These are phyloP conservation scores for Phoenoteleia sp. DNA, from an alignment of 2,888 invertebrate species.

Conservation along the genomic window DNA sequence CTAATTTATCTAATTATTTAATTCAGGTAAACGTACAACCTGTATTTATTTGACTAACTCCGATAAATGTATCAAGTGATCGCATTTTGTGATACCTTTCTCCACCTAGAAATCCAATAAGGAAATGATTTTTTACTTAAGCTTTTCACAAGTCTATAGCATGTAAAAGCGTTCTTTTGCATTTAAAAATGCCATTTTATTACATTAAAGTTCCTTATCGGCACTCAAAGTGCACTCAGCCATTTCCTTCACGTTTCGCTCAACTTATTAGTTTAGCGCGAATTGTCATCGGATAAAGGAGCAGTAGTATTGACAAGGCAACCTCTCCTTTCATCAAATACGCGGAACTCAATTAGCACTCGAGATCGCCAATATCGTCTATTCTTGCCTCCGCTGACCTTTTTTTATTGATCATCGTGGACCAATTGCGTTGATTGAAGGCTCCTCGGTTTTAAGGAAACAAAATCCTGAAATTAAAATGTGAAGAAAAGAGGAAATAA, in stretches of 20 bases:
- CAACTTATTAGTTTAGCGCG: constrained; percentile 51
- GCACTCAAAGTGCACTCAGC: constrained; percentile 27
- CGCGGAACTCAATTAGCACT: constrained; percentile 44
- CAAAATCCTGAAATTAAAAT: neutral
- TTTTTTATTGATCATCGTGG: constrained; percentile 1
- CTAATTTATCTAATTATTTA: too few species aligned
- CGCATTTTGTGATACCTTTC: too few species aligned
- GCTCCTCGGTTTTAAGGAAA: neutral
- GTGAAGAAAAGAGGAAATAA: too few species aligned
- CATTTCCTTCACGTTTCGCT: constrained; percentile 39
- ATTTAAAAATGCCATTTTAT: too few species aligned
- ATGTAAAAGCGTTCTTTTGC: constrained; percentile 25
- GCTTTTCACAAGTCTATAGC: constrained; percentile 17
- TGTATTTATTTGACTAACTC: too few species aligned
- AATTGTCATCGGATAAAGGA: constrained; percentile 45
- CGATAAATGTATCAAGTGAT: too few species aligned
- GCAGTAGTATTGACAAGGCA: constrained; percentile 49
- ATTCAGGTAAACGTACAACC: too few species aligned
- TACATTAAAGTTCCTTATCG: constrained; percentile 32
- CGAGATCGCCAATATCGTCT: constrained; percentile 45
- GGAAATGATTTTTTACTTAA: too few species aligned
- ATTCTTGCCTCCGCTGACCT: neutral
- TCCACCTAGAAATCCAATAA: too few species aligned
- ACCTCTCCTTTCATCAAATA: constrained; percentile 46
- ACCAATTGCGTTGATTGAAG: neutral